phyloP scores from a whole-genome alignment of 2,797 vertebrate genomes.

The Sus cebifrons region DNA sequence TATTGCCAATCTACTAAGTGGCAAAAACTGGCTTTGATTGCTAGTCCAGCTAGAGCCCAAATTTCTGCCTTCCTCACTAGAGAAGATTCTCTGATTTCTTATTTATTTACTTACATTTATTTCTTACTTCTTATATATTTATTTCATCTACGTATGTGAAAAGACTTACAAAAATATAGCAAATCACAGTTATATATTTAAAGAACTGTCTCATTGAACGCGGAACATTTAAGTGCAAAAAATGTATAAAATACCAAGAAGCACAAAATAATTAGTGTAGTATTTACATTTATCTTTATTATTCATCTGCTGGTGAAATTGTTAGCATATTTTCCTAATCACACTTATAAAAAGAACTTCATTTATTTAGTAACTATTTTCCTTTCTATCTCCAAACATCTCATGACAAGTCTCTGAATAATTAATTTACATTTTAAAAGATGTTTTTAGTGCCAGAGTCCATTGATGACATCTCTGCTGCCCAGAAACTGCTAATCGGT shows the following conservation, averaged over 20 bases:
- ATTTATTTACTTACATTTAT: not conserved
- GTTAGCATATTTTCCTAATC: not conserved
- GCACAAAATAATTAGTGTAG: not conserved
- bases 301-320: not conserved
- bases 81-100: conserved; percentile 52
- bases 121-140: not conserved
- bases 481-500: conserved; percentile 9
- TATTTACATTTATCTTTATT: not conserved
- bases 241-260: conserved; percentile 48
- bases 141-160: not conserved
- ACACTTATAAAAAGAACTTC: conserved; percentile 21
- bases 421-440: conserved; percentile 66
- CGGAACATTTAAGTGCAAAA: not conserved
- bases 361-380: conserved; percentile 47
- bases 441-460: not conserved
- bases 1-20: not conserved
- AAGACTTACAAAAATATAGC: conserved; percentile 7
- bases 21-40: not conserved
- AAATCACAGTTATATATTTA: conserved; percentile 52
- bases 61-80: not conserved
- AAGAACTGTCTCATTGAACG: conserved; percentile 23
- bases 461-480: not conserved
- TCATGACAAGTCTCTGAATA: conserved; percentile 58
- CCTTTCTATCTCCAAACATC: not conserved
- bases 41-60: not conserved